phyloP scores from a whole-genome alignment of 1,140 invertebrate species.

The Trinorchestia longiramus region DNA sequence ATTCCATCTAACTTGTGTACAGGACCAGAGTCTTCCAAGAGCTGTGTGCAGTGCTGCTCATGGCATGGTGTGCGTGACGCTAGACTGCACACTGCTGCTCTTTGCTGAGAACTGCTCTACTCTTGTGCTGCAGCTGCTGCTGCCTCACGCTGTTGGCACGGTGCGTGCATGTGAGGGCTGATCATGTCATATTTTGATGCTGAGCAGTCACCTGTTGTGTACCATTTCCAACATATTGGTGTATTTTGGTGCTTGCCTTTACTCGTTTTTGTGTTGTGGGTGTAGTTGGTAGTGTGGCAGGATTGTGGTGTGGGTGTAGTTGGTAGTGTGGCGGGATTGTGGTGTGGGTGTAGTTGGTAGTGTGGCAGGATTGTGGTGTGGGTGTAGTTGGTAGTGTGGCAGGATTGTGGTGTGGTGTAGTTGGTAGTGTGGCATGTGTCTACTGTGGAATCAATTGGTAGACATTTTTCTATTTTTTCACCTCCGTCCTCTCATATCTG shows the following conservation, averaged over 20 bases:
- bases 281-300: too few relatives aligned
- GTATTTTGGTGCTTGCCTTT: background rate
- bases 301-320: too few relatives aligned
- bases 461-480: too few relatives aligned
- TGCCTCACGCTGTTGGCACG: conserved; percentile 52
- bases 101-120: conserved; percentile 61
- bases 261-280: background rate
- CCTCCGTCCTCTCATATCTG: too few relatives aligned
- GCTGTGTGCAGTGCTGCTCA: conserved; percentile 58
- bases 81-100: conserved; percentile 60
- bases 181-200: too few relatives aligned
- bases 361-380: background rate
- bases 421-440: too few relatives aligned
- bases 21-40: background rate
- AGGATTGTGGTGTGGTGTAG: too few relatives aligned
- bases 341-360: background rate
- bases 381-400: too few relatives aligned
- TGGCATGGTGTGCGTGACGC: conserved; percentile 59
- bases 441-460: too few relatives aligned
- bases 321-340: too few relatives aligned
- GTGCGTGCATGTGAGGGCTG: background rate
- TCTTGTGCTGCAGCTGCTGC: conserved; percentile 57
- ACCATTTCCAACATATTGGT: background rate
- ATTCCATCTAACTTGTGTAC: background rate
- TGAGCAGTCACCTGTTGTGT: too few relatives aligned